Evolutionary conservation across 2,113 vertebrate species (phyloP).

Genomic region (human (Homo sapiens)): GRCh38 chr1:221269001-221269500

Average conservation of each 20-base stretch:
- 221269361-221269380: background rate
- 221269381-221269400: background rate
- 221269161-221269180: background rate
- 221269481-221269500: background rate
- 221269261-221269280: background rate
- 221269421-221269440: slow-evolving; percentile 42
- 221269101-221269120: background rate
- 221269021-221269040: background rate
- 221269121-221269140: background rate
- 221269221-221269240: background rate
- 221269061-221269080: background rate
- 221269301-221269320: background rate
- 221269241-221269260: background rate
- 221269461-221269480: background rate
- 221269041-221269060: background rate
- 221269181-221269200: background rate
- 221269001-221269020: background rate
- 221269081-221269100: background rate
- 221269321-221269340: background rate
- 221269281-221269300: background rate
- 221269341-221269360: background rate
- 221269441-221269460: slow-evolving; percentile 13
- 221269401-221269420: background rate
- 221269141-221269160: background rate
- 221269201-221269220: background rate